Conservation (phyloP, 2,113 vertebrate genomes). For the Hemibates koningsi region DNA sequence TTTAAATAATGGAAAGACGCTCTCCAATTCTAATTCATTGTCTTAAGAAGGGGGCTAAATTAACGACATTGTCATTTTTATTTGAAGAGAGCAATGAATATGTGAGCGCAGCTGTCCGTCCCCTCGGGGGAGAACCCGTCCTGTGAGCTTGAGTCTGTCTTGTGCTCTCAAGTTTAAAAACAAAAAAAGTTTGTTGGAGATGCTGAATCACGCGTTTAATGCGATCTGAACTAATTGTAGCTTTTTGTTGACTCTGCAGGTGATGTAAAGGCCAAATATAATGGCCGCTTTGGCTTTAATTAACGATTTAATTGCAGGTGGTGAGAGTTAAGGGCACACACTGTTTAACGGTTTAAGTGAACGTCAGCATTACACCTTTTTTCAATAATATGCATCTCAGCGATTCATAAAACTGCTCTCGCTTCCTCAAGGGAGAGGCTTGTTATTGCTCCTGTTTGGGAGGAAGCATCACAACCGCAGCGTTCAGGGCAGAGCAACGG, state of each 20-base stretch:
- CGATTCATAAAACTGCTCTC: not conserved
- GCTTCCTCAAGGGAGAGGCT: not conserved
- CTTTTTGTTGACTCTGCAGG: constrained; percentile 1
- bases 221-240: not conserved
- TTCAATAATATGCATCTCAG: not conserved
- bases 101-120: constrained; percentile 69
- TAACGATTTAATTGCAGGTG: not conserved
- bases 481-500: constrained; percentile 11
- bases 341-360: not conserved
- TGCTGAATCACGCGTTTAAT: not conserved
- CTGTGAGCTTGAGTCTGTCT: constrained; percentile 53
- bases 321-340: not conserved
- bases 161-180: constrained; percentile 78
- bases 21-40: constrained; percentile 51
- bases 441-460: not conserved
- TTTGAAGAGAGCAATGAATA: constrained; percentile 74
- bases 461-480: not conserved
- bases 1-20: constrained; percentile 43
- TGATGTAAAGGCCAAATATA: not conserved
- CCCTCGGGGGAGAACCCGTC: constrained; percentile 55
- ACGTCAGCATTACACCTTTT: not conserved
- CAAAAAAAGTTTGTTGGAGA: constrained; percentile 54
- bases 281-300: not conserved
- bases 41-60: constrained; percentile 60
- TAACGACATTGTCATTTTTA: constrained; percentile 75